Evolutionary conservation across 2,797 vertebrate species (phyloP).

Genomic region (Cyclura pinguis): DNA sequence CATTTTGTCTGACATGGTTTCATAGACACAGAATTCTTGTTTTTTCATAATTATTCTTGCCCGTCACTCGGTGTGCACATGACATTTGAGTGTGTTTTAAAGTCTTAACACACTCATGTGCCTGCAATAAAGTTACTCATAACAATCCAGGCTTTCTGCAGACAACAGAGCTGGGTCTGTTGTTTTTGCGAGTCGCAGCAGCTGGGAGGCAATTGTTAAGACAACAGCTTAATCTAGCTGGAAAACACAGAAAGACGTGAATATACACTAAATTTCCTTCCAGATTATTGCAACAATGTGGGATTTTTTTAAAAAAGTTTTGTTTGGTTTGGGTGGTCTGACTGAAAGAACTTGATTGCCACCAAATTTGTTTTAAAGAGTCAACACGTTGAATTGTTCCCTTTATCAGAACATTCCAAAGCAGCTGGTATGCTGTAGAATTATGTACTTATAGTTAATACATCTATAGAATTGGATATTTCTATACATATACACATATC

Average conservation of each 20-base stretch:
- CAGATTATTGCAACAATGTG: constrained; percentile 82
- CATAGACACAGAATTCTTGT: constrained; percentile 88
- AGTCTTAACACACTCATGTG: constrained; percentile 91
- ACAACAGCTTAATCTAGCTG: constrained; percentile 90
- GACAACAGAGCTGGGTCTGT: constrained; percentile 93
- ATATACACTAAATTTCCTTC: constrained; percentile 84
- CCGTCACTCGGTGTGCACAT: constrained; percentile 89
- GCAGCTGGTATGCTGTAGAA: neutral
- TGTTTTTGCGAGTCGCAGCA: constrained; percentile 89
- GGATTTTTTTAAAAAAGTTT: constrained; percentile 63
- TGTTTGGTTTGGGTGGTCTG: constrained; percentile 82
- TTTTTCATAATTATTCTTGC: constrained; percentile 89
- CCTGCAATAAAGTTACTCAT: constrained; percentile 90
- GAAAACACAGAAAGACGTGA: constrained; percentile 84
- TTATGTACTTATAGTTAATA: constrained; percentile 26
- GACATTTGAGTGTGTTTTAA: constrained; percentile 90
- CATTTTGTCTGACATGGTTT: constrained; percentile 88
- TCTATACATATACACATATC: neutral
- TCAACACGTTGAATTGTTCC: constrained; percentile 72
- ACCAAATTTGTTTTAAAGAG: constrained; percentile 72
- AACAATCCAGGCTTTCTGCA: constrained; percentile 90
- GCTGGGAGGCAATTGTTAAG: constrained; percentile 91
- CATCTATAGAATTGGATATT: neutral
- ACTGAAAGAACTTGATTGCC: constrained; percentile 76
- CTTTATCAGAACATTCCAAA: constrained; percentile 55